Percentiles rank a stretch among this genome's conserved stretches.
phyloP scores from a whole-genome alignment of 2,888 invertebrate species.

The Stramonita haemastoma region DNA sequence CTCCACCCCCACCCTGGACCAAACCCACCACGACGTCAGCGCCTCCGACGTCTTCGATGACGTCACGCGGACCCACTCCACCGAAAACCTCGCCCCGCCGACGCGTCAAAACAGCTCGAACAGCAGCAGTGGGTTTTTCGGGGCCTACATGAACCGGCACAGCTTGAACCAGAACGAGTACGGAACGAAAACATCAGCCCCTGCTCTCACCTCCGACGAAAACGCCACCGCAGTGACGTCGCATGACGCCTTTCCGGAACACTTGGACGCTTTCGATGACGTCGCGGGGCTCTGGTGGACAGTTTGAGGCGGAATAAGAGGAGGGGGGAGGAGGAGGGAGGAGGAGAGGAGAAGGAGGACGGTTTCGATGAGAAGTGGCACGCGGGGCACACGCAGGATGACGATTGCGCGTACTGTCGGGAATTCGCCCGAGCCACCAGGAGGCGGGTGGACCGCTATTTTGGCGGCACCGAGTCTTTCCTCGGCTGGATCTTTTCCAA shows the following conservation, averaged over 20 bases:
- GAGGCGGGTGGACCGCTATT: constrained; percentile 48
- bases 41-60: constrained; percentile 5
- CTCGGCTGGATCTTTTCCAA: constrained; percentile 54
- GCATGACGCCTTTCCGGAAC: constrained; percentile 26
- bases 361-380: constrained; percentile 20
- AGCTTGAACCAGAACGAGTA: background rate
- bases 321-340: background rate
- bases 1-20: constrained; percentile 18
- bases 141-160: background rate
- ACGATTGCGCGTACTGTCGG: constrained; percentile 46
- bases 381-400: background rate
- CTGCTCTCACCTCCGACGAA: background rate
- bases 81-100: background rate
- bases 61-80: background rate
- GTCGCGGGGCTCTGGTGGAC: background rate
- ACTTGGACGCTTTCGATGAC: constrained; percentile 35
- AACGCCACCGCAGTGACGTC: background rate
- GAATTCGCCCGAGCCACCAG: constrained; percentile 37
- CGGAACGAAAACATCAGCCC: background rate
- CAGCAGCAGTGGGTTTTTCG: background rate
- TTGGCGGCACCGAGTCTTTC: constrained; percentile 52
- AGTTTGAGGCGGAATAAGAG: background rate
- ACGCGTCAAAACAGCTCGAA: background rate
- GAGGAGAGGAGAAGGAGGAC: background rate
- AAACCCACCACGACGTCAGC: constrained; percentile 13